Evolutionary conservation across 1,140 invertebrate genomes (phyloP).

Genomic region (Pseudomyrmex gracilis): DNA sequence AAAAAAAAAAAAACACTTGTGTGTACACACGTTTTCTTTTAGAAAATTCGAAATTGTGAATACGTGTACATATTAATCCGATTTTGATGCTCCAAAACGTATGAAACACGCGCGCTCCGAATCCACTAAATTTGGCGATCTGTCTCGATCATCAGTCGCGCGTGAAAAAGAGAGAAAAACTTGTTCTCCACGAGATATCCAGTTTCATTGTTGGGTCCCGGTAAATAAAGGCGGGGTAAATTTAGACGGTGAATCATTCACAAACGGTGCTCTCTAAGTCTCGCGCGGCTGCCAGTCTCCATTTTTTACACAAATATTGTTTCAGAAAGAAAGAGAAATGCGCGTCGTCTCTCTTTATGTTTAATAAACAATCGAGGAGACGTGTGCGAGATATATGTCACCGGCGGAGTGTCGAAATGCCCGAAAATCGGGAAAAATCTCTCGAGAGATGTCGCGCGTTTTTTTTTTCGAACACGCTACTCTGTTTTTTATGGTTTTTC

Average conservation of each 20-base stretch:
- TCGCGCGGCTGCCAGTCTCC: not conserved
- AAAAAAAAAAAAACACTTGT: too few relatives aligned
- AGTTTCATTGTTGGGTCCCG: constrained; percentile 57
- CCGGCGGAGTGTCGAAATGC: not conserved
- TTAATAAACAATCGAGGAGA: too few relatives aligned
- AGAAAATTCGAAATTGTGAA: constrained; percentile 21
- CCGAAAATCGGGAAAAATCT: not conserved
- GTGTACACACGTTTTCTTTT: too few relatives aligned
- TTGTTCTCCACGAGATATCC: constrained; percentile 38
- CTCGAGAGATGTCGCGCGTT: too few relatives aligned
- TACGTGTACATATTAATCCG: not conserved
- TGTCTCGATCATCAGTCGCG: constrained; percentile 22
- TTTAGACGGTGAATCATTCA: constrained; percentile 52
- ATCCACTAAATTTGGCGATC: constrained; percentile 20
- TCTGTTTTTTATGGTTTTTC: too few relatives aligned
- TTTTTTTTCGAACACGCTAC: too few relatives aligned
- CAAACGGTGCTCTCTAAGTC: not conserved
- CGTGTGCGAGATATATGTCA: too few relatives aligned
- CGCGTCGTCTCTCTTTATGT: too few relatives aligned
- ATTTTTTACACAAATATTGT: constrained; percentile 27
- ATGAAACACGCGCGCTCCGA: not conserved
- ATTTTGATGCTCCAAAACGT: not conserved
- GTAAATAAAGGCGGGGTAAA: constrained; percentile 53
- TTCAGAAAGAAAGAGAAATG: not conserved
- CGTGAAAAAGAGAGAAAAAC: constrained; percentile 29